A percentile compares a stretch with the other conserved stretches of the same genome.
Evolutionary conservation across 2,888 invertebrate species (phyloP).

Genomic region (Latheticus oryzae): DNA sequence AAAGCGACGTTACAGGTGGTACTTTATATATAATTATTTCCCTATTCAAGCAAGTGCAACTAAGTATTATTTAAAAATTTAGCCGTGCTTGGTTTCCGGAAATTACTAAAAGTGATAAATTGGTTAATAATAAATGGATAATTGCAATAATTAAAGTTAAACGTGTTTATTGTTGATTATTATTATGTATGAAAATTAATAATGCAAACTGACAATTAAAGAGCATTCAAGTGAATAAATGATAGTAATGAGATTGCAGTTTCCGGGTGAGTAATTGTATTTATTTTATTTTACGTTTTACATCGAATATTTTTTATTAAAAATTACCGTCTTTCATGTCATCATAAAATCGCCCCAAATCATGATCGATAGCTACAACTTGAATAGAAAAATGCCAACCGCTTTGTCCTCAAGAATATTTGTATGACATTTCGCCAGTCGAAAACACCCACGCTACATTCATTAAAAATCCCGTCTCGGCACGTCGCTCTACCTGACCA

Average conservation of each 20-base stretch:
- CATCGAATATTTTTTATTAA: too few relatives aligned
- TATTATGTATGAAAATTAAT: constrained; percentile 25
- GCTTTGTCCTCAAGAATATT: too few relatives aligned
- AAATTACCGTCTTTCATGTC: too few relatives aligned
- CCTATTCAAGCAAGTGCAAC: constrained; percentile 1
- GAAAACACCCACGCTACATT: constrained; percentile 11
- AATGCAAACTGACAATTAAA: constrained; percentile 23
- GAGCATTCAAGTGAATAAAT: constrained; percentile 16
- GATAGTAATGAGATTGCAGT: constrained; percentile 20
- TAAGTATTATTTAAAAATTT: constrained; percentile 1
- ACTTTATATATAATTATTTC: constrained; percentile 18
- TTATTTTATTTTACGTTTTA: constrained; percentile 27
- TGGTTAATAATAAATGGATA: constrained; percentile 20
- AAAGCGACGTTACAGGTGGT: constrained; percentile 29
- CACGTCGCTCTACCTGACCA: constrained; percentile 27
- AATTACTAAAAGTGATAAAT: constrained; percentile 21
- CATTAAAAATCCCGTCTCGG: constrained; percentile 12
- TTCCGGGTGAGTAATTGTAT: constrained; percentile 28
- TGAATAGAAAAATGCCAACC: too few relatives aligned
- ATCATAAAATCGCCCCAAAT: too few relatives aligned
- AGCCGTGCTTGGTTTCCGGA: constrained; percentile 3
- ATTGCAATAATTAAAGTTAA: constrained; percentile 27
- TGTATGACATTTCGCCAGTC: too few relatives aligned
- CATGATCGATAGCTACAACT: too few relatives aligned
- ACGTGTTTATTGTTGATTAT: constrained; percentile 18